Base-by-base conservation (phyloP, 2,888 invertebrate genomes). In the Trissolcus japonicus region DNA sequence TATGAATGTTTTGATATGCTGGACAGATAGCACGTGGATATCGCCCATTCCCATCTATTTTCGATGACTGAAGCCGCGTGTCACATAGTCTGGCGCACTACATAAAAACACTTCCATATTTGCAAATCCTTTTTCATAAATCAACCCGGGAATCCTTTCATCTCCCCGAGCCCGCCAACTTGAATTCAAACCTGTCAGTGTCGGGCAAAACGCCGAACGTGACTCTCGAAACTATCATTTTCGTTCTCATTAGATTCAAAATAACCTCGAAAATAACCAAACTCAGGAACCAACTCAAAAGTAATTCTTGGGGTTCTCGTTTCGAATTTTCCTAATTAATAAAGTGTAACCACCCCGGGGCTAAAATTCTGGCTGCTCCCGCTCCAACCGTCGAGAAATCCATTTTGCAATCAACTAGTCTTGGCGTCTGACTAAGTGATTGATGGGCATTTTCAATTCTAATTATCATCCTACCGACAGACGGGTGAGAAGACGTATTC, bases 1-100 rank as follows among this genome's bases (percentile, higher is more conserved):
- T 75, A 75, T 59, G 75, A 65, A 48, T 65, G 69, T 75, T 75
- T 75, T 75, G 65, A 75, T 75, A 75, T 75, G 75, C 75, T 14
- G 55, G 63, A 68, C 59, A 75, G 75, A 75, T 67, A 63, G 68
- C 35, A 59, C 53, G 54, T 68, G 62, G 63, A 63, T 68, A 68
- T 55, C 68, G 63, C 57, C 56, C 74, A 75, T 67, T 62, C 57
- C 74, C 74, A 75, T 75, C 63, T 59, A 75, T 75, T 63, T 54
- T 51, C 59, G 55, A 68, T 63, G 50, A 48, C 53, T 43, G 74
- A 75, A 74, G 51, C 67, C 46, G 56, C 51, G 51, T 60, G 62
- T 68, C 74, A 68, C 62, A 68, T 59, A 43, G 21, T 63, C 68
- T 19, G 17, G 40, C 50, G 35, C 40, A 9, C 62, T 55, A 16